These are phyloP conservation scores for Bibio marci DNA, from an alignment of 2,888 invertebrate genomes.

Conservation along the genomic window DNA sequence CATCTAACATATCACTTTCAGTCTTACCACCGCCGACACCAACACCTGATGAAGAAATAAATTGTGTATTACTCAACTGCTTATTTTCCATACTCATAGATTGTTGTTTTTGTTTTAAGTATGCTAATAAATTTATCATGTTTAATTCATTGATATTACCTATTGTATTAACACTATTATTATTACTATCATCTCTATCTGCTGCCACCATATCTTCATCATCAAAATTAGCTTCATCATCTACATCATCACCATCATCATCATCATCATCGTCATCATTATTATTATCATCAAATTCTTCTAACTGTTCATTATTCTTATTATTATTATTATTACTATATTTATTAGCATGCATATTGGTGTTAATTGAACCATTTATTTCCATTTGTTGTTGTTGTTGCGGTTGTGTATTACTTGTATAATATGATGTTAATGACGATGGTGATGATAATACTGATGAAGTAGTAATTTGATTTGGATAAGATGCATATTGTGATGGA, in stretches of 20 bases:
- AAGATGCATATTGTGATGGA: conserved; percentile 6
- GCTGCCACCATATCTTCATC: neutral
- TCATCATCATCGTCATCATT: neutral
- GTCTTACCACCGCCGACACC: neutral
- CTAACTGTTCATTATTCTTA: neutral
- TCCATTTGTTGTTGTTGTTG: neutral
- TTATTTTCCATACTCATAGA: neutral
- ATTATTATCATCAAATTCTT: neutral
- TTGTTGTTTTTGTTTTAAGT: conserved; percentile 5
- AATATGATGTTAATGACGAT: neutral
- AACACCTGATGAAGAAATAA: neutral
- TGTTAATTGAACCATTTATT: no score
- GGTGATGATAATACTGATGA: conserved; percentile 7
- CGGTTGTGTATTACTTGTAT: neutral
- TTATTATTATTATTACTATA: neutral
- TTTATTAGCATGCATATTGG: neutral
- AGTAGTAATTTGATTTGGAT: conserved; percentile 12
- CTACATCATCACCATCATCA: neutral
- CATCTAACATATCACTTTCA: no score
- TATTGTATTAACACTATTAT: neutral
- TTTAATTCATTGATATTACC: conserved; percentile 8
- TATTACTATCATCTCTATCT: neutral
- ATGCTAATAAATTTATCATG: conserved; percentile 9
- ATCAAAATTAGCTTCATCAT: conserved; percentile 1
- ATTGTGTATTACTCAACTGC: neutral